phyloP scores from a whole-genome alignment of 1,140 invertebrate species.

The Heliconius melpomene region DNA sequence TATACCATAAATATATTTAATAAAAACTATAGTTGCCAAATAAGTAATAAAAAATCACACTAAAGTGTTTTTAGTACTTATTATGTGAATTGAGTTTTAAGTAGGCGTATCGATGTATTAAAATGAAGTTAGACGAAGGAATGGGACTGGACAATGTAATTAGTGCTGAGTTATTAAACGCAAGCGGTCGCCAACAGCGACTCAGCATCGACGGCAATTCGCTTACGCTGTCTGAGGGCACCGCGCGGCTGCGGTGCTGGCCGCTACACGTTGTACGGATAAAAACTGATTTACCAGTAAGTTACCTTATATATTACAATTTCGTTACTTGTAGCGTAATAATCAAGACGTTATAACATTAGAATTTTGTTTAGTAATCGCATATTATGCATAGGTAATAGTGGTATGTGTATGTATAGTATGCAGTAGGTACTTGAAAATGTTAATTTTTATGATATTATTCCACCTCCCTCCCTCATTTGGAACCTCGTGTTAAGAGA shows the following conservation, averaged over 20 bases:
- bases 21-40: no score
- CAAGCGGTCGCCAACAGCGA: conserved; percentile 63
- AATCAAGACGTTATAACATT: background rate
- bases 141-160: conserved; percentile 79
- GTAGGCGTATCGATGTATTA: conserved; percentile 12
- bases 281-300: conserved; percentile 41
- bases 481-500: no score
- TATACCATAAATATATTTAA: background rate
- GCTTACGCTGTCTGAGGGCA: conserved; percentile 97
- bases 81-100: background rate
- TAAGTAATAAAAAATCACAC: background rate
- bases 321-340: background rate
- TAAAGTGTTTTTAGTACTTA: background rate
- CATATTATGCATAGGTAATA: no score
- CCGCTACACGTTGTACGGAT: conserved; percentile 39
- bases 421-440: background rate
- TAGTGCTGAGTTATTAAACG: conserved; percentile 89
- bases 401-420: no score
- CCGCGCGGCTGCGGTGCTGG: conserved; percentile 88
- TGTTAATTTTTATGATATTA: background rate
- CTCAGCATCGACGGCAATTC: conserved; percentile 93
- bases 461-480: no score
- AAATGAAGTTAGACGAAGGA: conserved; percentile 46
- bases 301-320: background rate
- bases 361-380: no score